Percentiles rank a stretch among this genome's conserved stretches.
Conservation (phyloP, 2,888 invertebrate genomes). For the Pammene fasciana region DNA sequence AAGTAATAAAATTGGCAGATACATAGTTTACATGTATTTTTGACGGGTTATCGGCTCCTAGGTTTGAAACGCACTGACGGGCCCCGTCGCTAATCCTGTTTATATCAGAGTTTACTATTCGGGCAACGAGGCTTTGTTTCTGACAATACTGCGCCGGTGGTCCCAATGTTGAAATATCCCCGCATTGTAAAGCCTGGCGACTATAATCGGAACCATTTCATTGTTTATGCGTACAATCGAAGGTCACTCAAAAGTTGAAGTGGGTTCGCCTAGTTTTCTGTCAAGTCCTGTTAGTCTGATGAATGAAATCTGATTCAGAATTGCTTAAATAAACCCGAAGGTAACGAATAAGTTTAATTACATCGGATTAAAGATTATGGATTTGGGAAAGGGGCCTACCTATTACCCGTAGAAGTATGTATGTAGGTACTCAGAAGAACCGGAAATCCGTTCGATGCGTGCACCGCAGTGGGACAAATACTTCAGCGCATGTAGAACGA, state of each 20-base stretch:
- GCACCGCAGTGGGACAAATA: too few relatives aligned
- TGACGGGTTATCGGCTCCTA: conserved; percentile 54
- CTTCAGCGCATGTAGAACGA: too few relatives aligned
- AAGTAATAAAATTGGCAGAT: conserved; percentile 54
- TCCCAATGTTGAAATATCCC: conserved; percentile 67
- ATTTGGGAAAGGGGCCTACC: too few relatives aligned
- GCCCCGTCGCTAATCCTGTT: conserved; percentile 58
- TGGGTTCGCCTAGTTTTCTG: background rate
- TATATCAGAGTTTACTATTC: conserved; percentile 69
- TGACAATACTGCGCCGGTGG: conserved; percentile 60
- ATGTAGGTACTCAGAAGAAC: too few relatives aligned
- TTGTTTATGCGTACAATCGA: conserved; percentile 15
- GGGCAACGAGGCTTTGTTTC: conserved; percentile 61
- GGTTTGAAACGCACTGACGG: conserved; percentile 61
- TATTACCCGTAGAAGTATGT: too few relatives aligned
- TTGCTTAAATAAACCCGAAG: too few relatives aligned
- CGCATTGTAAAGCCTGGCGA: conserved; percentile 50
- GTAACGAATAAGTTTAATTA: too few relatives aligned
- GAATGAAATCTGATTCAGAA: too few relatives aligned
- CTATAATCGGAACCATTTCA: conserved; percentile 42
- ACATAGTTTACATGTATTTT: conserved; percentile 53
- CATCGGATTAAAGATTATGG: too few relatives aligned
- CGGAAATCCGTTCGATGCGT: too few relatives aligned
- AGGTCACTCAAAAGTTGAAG: background rate
- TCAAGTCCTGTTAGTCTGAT: too few relatives aligned